Conservation (phyloP, 2,113 vertebrate genomes). For the Cryptomyrus ogoouensis region DNA sequence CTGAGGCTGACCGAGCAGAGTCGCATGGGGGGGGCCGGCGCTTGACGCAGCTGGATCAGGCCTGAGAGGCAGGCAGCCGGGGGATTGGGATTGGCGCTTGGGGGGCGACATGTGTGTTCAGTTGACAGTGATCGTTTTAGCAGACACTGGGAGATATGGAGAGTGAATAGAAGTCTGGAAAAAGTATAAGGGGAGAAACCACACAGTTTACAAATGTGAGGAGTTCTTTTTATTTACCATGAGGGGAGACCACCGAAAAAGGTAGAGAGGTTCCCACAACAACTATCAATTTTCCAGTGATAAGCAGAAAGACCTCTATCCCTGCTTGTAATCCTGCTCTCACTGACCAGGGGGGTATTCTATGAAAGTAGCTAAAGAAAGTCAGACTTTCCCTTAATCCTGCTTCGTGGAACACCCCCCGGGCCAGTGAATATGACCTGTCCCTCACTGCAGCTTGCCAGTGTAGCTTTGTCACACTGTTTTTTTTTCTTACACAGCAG, state of each 20-base stretch:
- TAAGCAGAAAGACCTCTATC: not conserved
- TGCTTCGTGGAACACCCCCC: not conserved
- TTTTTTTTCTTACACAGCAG: not conserved
- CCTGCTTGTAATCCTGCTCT: not conserved
- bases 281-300: not conserved
- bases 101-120: not conserved
- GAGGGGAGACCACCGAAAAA: not conserved
- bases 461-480: not conserved
- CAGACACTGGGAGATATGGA: conserved; percentile 42
- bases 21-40: not conserved
- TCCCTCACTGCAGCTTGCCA: not conserved
- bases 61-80: not conserved
- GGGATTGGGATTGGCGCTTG: not conserved
- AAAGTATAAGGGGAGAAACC: conserved; percentile 35
- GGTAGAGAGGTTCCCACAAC: not conserved
- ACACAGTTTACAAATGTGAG: conserved; percentile 7
- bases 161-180: conserved; percentile 30
- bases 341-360: not conserved
- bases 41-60: conserved; percentile 22
- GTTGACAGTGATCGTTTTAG: conserved; percentile 50
- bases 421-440: not conserved
- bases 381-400: not conserved
- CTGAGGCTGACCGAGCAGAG: not conserved
- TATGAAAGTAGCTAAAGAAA: too few species aligned
- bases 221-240: conserved; percentile 23